Evolutionary conservation across 2,797 vertebrate genomes (phyloP).

Genomic region (Odontamblyopus rebecca): DNA sequence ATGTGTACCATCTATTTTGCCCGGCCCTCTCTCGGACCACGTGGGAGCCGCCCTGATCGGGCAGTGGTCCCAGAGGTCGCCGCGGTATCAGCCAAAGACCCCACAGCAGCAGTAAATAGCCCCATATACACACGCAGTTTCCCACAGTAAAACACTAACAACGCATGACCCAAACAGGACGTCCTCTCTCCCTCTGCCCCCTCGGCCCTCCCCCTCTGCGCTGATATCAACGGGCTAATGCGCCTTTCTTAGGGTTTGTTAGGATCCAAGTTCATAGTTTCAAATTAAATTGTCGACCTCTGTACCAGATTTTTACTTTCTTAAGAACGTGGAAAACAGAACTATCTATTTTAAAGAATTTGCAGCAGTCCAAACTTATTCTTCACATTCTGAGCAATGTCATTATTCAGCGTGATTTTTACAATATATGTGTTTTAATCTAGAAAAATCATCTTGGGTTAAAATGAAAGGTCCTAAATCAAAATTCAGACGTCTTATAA

Average conservation of each 20-base stretch:
- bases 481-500: too few relatives aligned
- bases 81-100: conserved; percentile 25
- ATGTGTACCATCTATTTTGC: not conserved
- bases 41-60: conserved; percentile 14
- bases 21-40: not conserved
- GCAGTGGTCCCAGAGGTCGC: conserved; percentile 16
- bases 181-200: conserved; percentile 46
- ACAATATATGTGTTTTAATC: too few relatives aligned
- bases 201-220: not conserved
- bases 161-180: conserved; percentile 73
- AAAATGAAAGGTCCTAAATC: too few relatives aligned
- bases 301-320: too few relatives aligned
- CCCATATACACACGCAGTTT: conserved; percentile 49
- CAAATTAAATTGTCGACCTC: not conserved
- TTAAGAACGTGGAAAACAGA: too few relatives aligned
- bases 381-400: too few relatives aligned
- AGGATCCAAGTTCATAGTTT: not conserved
- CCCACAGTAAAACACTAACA: conserved; percentile 69
- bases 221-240: not conserved
- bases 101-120: conserved; percentile 30
- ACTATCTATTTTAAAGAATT: too few relatives aligned
- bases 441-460: too few relatives aligned
- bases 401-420: too few relatives aligned
- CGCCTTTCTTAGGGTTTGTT: not conserved
- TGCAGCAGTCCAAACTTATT: too few relatives aligned